Percentiles rank a stretch among this genome's conserved stretches.
Evolutionary conservation across 2,888 invertebrate species (phyloP).

Genomic region (Acronicta alni): DNA sequence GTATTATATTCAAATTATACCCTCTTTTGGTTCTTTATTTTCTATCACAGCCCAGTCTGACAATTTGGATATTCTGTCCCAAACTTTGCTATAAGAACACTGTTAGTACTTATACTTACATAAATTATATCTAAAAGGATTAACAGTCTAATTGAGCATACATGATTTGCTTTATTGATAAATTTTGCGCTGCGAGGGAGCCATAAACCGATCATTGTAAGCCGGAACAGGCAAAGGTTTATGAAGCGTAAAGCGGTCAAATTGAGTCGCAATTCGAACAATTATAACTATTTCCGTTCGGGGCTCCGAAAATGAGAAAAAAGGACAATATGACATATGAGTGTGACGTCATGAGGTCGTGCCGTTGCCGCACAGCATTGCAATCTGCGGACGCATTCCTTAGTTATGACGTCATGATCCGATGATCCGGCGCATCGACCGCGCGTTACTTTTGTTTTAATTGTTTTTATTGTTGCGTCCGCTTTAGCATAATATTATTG

Average conservation of each 20-base stretch:
- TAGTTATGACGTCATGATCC: slow-evolving; percentile 50
- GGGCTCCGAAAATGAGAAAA: slow-evolving; percentile 21
- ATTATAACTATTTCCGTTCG: slow-evolving; percentile 54
- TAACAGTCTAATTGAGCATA: slow-evolving; percentile 15
- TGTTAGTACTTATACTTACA: neutral
- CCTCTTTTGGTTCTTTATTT: too few species aligned
- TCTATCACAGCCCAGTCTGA: too few species aligned
- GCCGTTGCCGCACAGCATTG: slow-evolving; percentile 48
- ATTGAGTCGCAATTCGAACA: slow-evolving; percentile 41
- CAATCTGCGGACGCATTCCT: slow-evolving; percentile 57
- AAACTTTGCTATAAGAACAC: neutral
- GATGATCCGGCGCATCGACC: slow-evolving; percentile 54
- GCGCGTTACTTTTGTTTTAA: slow-evolving; percentile 56
- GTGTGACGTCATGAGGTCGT: slow-evolving; percentile 62
- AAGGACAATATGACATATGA: slow-evolving; percentile 47
- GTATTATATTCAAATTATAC: too few species aligned
- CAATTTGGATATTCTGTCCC: neutral
- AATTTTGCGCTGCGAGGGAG: slow-evolving; percentile 13
- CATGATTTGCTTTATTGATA: slow-evolving; percentile 29
- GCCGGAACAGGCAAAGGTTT: slow-evolving; percentile 24
- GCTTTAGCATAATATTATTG: slow-evolving; percentile 28
- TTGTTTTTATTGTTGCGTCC: slow-evolving; percentile 53
- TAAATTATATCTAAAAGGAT: neutral
- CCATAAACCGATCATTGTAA: slow-evolving; percentile 27
- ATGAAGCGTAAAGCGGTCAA: slow-evolving; percentile 25